Evolutionary conservation across 2,797 vertebrate genomes (phyloP), one percentile per base, ranked within the genome.

Genomic region (Gadopsis bispinosus): DNA sequence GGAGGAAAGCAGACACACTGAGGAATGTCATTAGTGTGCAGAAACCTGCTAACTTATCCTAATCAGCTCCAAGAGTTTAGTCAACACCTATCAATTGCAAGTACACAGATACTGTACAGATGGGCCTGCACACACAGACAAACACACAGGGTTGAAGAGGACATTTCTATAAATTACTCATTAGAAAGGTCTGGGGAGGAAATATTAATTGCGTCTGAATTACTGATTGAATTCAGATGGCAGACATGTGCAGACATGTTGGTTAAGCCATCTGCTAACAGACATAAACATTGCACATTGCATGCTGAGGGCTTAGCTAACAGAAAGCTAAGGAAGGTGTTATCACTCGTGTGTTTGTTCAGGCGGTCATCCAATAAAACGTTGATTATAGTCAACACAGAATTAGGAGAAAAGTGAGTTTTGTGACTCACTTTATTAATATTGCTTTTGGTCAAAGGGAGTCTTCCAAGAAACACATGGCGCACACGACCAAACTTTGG

Each of bases 21-120:
- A 90, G 88, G 92, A 94, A 94, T 93, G 89, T 85, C 87, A 88
- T 91, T 88, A 87, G 84, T 65, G 75, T 77, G 90, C 88, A 90
- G 59, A 91, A 91, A 83, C 53, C 77, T 76, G 78, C 80, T 41
- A 70, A 84, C 16, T 58, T 19, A 75, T 74, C 59, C 58, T 73
- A 72, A 85, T 83, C 69, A 26, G n/a, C 81, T 88, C 92, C 90
- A 88, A 87, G 82, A 87, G 80, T 68, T 89, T 86, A 86, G 80
- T 85, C 89, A 91, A 84, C 79, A 76, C 60, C 31, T 54, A 76
- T 68, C 53, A 75, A 72, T 47, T 66, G 74, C 56, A 48, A 75
- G 37, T 47, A 35, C 73, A 79, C 83, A 84, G 20, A 75, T 62
- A 85, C 66, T 17, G 58, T 83, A 77, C 85, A 89, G 84, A 90